Base-by-base conservation (phyloP, 2,888 invertebrate genomes). In the Cactoblastis cactorum region DNA sequence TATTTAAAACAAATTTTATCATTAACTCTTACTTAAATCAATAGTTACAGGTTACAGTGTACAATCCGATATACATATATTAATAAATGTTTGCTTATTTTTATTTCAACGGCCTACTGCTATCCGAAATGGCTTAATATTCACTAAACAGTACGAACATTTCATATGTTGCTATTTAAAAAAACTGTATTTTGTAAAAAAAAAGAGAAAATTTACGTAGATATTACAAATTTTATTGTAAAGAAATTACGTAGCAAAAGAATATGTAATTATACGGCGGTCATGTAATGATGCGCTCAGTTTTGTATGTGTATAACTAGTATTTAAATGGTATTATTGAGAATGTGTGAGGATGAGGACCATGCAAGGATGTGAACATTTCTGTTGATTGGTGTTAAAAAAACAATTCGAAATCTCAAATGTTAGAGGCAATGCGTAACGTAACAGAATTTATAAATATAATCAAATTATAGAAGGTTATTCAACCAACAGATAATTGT, bases 251-350 rank as follows among this genome's bases (percentile, higher is more conserved):
- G 56, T 73, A 71, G 66, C 63, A 52, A 62, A 71, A n/a, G n/a
- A 64, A 65, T 58, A 52, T 59, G 62, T 61, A 66, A 55, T 61
- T 55, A 57, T 51, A 52, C 56, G 67, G 66, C 59, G 63, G 69
- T 61, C 85, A 86, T 86, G 56, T 80, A 79, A 86, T 86, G 85
- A 61, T 66, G 69, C 50, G 63, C 71, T 65, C 51, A 53, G 56
- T 69, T 75, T 71, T 77, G 71, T 71, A 67, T 67, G 77, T 77
- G 74, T 77, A 71, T 75, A 49, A 70, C 71, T 80, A 80, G 71
- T 17, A 43, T 68, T 63, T 71, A 71, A 69, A 70, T 66, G 66
- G 65, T 54, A 58, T 60, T 62, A 65, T 65, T 67, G 67, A 59
- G 61, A 50, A 63, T 59, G 66, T 54, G 61, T 68, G 65, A 67